Percentiles rank a stretch among this genome's conserved stretches.
phyloP scores from a whole-genome alignment of 2,113 vertebrate species.

The Neodon shergylaensis region DNA sequence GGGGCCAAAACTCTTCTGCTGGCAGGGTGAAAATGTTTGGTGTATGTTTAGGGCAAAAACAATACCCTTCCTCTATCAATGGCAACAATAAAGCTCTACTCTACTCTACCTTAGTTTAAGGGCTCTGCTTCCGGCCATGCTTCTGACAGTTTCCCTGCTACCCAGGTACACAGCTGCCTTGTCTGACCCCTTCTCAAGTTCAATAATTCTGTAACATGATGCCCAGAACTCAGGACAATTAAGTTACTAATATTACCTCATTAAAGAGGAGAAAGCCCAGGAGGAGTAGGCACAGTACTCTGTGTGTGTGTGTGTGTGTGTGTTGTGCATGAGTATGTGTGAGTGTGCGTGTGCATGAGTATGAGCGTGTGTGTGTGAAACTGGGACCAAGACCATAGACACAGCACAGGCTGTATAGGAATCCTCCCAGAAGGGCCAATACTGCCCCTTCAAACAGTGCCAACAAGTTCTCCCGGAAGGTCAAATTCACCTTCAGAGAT shows the following conservation, averaged over 20 bases:
- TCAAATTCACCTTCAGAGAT: background rate
- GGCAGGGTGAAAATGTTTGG: background rate
- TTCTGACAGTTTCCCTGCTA: background rate
- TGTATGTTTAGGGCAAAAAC: background rate
- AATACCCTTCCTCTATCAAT: background rate
- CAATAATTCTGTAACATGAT: background rate
- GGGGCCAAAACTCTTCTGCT: background rate
- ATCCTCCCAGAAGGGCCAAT: background rate
- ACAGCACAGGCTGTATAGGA: background rate
- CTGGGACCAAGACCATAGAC: background rate
- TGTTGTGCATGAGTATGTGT: too few species aligned
- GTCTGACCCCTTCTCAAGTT: background rate
- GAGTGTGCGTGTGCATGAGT: too few species aligned
- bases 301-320: background rate
- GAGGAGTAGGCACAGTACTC: background rate
- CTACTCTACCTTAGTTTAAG: background rate
- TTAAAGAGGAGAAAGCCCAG: background rate
- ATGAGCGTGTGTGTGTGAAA: background rate
- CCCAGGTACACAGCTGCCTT: background rate
- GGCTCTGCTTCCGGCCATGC: background rate
- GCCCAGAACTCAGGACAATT: background rate
- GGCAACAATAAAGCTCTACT: background rate
- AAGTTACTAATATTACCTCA: background rate
- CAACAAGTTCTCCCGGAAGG: background rate
- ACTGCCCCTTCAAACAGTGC: background rate